Evolutionary conservation across 2,888 invertebrate genomes (phyloP).

Genomic region (Lycia hirtaria): DNA sequence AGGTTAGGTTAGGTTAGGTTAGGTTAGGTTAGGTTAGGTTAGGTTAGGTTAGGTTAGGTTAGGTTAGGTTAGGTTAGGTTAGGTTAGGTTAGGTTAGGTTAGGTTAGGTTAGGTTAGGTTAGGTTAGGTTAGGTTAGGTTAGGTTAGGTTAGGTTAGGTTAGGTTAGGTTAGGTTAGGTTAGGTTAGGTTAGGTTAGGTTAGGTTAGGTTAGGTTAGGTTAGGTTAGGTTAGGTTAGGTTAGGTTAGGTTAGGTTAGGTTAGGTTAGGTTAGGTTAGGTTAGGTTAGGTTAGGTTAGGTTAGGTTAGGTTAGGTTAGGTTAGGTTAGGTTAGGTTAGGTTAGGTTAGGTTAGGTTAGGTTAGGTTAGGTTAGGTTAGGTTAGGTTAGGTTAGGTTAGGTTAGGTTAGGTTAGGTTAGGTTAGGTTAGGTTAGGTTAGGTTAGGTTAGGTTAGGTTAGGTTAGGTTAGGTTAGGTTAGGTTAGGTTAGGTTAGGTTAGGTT

Average conservation of each 20-base stretch:
- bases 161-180: conserved; percentile 39
- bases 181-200: conserved; percentile 38
- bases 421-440: too few relatives aligned
- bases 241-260: conserved; percentile 39
- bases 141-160: conserved; percentile 33
- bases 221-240: conserved; percentile 41
- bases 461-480: too few relatives aligned
- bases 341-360: conserved; percentile 39
- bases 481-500: too few relatives aligned
- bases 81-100: conserved; percentile 34
- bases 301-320: conserved; percentile 29
- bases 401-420: too few relatives aligned
- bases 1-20: background rate
- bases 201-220: conserved; percentile 23
- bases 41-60: background rate
- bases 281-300: conserved; percentile 27
- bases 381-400: too few relatives aligned
- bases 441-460: too few relatives aligned
- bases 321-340: conserved; percentile 37
- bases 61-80: conserved; percentile 39
- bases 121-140: conserved; percentile 42
- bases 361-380: conserved; percentile 41
- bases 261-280: conserved; percentile 42
- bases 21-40: background rate
- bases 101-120: conserved; percentile 42